Percentiles rank a stretch among this genome's conserved stretches.
Evolutionary conservation across 2,888 invertebrate species (phyloP).

Genomic region (Philereme vetulata): DNA sequence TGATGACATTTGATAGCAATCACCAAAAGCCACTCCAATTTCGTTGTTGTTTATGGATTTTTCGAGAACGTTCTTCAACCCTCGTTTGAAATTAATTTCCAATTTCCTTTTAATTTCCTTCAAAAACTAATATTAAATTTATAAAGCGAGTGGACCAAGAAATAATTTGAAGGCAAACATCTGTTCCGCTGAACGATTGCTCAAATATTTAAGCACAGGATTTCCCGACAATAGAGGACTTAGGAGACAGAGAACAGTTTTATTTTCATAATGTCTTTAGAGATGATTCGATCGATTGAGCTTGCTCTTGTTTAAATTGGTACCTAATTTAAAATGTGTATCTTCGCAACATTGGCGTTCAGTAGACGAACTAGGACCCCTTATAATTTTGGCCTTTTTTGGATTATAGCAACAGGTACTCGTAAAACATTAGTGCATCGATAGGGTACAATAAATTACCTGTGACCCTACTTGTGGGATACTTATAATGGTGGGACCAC

Average conservation of each 20-base stretch:
- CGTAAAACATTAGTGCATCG: too few species aligned
- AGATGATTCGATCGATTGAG: slow-evolving; percentile 23
- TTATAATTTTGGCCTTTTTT: too few species aligned
- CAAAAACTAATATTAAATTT: slow-evolving; percentile 25
- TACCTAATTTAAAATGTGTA: not conserved
- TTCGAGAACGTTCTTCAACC: too few species aligned
- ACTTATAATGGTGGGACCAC: too few species aligned
- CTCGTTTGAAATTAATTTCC: slow-evolving; percentile 11
- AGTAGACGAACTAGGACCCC: too few species aligned
- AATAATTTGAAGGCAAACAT: slow-evolving; percentile 45
- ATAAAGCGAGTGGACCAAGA: slow-evolving; percentile 22
- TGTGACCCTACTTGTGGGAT: too few species aligned
- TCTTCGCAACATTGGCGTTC: too few species aligned
- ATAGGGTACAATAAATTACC: too few species aligned
- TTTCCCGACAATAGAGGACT: slow-evolving; percentile 46
- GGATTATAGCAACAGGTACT: too few species aligned
- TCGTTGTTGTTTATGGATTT: too few species aligned
- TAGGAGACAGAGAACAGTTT: slow-evolving; percentile 49
- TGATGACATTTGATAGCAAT: too few species aligned
- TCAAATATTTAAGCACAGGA: slow-evolving; percentile 66
- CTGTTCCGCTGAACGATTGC: slow-evolving; percentile 47
- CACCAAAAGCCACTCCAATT: too few species aligned
- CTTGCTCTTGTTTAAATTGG: slow-evolving; percentile 11
- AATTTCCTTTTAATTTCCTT: slow-evolving; percentile 16
- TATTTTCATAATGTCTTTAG: slow-evolving; percentile 53